Evolutionary conservation across 2,888 invertebrate species (phyloP).

Genomic region (Amblyjoppa proteus): DNA sequence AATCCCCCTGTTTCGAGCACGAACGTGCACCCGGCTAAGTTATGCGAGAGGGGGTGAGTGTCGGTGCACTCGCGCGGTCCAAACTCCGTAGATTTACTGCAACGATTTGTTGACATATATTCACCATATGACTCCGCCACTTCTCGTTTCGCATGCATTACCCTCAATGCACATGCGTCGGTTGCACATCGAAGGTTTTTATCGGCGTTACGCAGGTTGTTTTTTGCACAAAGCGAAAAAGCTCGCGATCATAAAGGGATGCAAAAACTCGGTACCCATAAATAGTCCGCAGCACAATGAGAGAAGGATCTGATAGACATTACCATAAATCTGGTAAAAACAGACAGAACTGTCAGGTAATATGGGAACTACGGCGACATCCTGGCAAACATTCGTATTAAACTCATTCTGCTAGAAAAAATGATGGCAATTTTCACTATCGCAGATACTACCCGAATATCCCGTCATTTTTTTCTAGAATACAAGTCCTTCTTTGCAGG

Average conservation of each 20-base stretch:
- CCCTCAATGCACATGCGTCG: not conserved
- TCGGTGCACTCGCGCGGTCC: conserved; percentile 16
- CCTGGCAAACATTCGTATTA: no score
- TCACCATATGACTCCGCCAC: conserved; percentile 20
- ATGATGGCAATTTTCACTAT: no score
- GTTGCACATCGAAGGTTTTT: conserved; percentile 10
- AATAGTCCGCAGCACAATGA: not conserved
- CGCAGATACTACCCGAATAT: no score
- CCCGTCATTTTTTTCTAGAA: no score
- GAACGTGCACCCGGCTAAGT: conserved; percentile 66
- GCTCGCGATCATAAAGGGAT: not conserved
- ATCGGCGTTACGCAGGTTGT: not conserved
- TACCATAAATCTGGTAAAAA: no score
- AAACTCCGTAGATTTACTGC: conserved; percentile 65
- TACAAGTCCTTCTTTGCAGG: no score
- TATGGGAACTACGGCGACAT: no score
- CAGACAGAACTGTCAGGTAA: no score
- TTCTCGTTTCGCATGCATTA: not conserved
- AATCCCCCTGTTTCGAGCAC: conserved; percentile 68
- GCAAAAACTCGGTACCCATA: not conserved
- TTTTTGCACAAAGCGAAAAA: not conserved
- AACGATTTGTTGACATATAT: conserved; percentile 70
- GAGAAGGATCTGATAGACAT: no score
- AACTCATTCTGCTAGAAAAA: no score
- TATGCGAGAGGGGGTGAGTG: conserved; percentile 63